These are phyloP conservation scores for Hypocryptadius cinnamomeus DNA, from an alignment of 2,113 vertebrate genomes.

Conservation along the genomic window DNA sequence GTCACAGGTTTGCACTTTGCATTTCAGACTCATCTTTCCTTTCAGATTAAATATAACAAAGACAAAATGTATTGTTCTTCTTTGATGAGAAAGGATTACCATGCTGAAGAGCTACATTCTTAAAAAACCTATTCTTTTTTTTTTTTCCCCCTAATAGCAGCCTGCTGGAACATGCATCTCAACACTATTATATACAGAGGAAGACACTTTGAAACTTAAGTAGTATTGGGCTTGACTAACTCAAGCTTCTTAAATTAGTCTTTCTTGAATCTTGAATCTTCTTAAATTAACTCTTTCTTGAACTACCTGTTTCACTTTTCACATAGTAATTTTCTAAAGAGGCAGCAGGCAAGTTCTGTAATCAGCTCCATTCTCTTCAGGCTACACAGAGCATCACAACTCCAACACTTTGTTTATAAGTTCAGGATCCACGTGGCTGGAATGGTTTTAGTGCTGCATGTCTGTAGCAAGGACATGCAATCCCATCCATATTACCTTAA, in stretches of 20 bases:
- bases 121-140: neutral
- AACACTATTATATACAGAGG: neutral
- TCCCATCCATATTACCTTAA: neutral
- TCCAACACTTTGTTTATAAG: neutral
- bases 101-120: neutral
- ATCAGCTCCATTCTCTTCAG: neutral
- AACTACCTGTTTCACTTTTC: neutral
- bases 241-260: neutral
- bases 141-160: accelerated
- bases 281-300: neutral
- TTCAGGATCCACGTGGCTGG: neutral
- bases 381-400: neutral
- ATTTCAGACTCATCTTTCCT: neutral
- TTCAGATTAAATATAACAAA: neutral
- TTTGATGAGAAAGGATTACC: neutral
- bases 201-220: neutral
- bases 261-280: neutral
- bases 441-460: neutral
- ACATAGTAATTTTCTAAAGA: neutral
- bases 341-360: neutral
- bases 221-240: neutral
- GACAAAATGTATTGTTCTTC: neutral
- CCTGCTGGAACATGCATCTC: neutral
- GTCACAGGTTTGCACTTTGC: neutral
- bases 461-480: neutral